Evolutionary conservation across 2,888 invertebrate genomes (phyloP), one percentile per base, ranked within the genome.

Genomic region (Dynastes tityus): DNA sequence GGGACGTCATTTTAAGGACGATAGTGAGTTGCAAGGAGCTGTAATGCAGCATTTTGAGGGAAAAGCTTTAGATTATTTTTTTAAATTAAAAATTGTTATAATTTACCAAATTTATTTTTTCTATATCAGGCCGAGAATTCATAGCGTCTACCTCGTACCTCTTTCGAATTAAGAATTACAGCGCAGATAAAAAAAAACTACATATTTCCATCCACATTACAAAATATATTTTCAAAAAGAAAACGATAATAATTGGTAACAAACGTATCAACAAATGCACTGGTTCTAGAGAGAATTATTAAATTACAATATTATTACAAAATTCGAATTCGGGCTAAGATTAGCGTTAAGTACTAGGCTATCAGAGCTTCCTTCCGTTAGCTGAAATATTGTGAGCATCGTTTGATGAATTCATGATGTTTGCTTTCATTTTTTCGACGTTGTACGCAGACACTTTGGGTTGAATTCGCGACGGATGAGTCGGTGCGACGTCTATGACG

Each of bases 401-500:
- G 37, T 45, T 63, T 13, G 63, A 37, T 11, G 55, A 58, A 55
- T 67, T 77, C n/a, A 77, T 40, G 4, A 71, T 53, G 45, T 74
- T 77, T n/a, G 71, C 77, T 27, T 76, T 76, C 6, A 68, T 63
- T 1, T 37, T 67, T 32, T 58, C 74, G 4, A 68, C 29, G 58
- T 74, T 73, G 16, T 53, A 45, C 49, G 32, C n/a, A 8, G 70
- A 22, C 5, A 29, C 40, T 29, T 78, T 79, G 32, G 73, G 73
- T 11, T 51, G 68, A 8, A 63, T 27, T 16, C 67, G 13, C 6
- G 27, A 51, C 5, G 51, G 22, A n/a, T 80, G 81, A 6, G 16
- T 22, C 11, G 95, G 94, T 9, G 91, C 90, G 2, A 93, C 94
- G 85, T 95, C 95, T 0, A 91, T 92, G 22, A 95, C 93, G 37